Conservation (phyloP, 1,140 invertebrate genomes). For the Pantala flavescens region DNA sequence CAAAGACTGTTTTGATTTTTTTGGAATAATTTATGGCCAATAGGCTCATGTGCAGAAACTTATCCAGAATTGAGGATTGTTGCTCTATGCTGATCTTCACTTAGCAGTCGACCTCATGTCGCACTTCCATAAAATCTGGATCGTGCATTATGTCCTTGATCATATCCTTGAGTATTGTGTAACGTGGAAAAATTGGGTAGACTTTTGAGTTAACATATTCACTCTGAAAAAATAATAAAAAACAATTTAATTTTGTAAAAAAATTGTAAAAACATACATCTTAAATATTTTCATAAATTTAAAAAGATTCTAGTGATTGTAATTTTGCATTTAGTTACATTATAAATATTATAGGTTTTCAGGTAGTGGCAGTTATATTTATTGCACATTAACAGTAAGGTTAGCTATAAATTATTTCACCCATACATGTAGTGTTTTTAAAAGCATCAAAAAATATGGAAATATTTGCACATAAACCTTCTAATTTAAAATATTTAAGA, state of each 20-base stretch:
- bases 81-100: background rate
- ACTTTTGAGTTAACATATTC: conserved; percentile 81
- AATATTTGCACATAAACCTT: too few relatives aligned
- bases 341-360: too few relatives aligned
- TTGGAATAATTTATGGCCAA: background rate
- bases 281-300: background rate
- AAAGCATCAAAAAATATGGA: too few relatives aligned
- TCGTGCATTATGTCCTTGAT: conserved; percentile 89
- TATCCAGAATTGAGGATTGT: background rate
- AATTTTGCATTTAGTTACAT: too few relatives aligned
- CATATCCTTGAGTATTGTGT: conserved; percentile 90
- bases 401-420: too few relatives aligned
- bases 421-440: too few relatives aligned
- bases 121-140: conserved; percentile 91
- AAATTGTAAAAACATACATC: too few relatives aligned
- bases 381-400: too few relatives aligned
- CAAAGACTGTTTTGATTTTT: background rate
- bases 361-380: too few relatives aligned
- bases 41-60: background rate
- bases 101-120: conserved; percentile 63
- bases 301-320: too few relatives aligned
- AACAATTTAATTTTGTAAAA: background rate
- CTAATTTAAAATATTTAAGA: too few relatives aligned
- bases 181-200: conserved; percentile 85
- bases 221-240: conserved; percentile 45